Conservation (phyloP, 2,113 vertebrate genomes). For the Macrotus californicus region DNA sequence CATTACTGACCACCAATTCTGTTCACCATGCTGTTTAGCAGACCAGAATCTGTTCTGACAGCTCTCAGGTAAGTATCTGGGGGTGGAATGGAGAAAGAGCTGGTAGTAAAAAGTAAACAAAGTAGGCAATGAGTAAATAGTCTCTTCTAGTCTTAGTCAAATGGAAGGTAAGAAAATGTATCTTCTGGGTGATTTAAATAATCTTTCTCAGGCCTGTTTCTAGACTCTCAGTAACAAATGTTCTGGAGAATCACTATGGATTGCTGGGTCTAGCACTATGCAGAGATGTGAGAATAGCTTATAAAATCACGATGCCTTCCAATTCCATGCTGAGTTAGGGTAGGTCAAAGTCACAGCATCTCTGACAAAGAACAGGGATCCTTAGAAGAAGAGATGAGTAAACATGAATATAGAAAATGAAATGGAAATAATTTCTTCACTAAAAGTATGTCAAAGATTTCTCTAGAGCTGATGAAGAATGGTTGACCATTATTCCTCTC, state of each 20-base stretch:
- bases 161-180: background rate
- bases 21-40: background rate
- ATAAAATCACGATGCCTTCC: background rate
- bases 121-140: background rate
- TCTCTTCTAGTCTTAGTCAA: background rate
- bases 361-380: background rate
- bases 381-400: background rate
- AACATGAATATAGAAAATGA: background rate
- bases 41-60: background rate
- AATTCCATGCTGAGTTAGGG: background rate
- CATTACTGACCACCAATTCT: background rate
- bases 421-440: background rate
- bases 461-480: background rate
- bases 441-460: background rate
- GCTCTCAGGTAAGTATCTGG: background rate
- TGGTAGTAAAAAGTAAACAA: background rate
- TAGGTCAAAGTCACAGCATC: background rate
- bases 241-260: background rate
- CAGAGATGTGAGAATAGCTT: background rate
- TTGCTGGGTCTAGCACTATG: background rate
- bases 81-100: background rate
- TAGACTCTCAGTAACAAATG: background rate
- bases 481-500: background rate
- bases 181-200: background rate
- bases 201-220: background rate